phyloP scores from a whole-genome alignment of 1,140 invertebrate species.

The Pectinophora gossypiella region DNA sequence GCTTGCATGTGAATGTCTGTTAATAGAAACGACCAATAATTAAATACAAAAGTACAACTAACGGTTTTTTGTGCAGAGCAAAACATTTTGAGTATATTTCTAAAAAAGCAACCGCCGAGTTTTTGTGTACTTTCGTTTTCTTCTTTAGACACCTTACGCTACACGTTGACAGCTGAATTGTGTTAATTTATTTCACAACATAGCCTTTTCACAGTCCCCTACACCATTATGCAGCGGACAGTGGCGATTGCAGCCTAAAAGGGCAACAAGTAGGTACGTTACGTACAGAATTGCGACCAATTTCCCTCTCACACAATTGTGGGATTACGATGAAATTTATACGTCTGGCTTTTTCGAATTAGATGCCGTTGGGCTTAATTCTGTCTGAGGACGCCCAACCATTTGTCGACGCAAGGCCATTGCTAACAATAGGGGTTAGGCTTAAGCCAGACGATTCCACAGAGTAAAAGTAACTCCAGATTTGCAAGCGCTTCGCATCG shows the following conservation, averaged over 20 bases:
- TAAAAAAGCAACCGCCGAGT: too few relatives aligned
- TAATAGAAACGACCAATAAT: too few relatives aligned
- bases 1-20: too few relatives aligned
- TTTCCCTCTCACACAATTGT: slow-evolving; percentile 60
- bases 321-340: slow-evolving; percentile 69
- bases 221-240: slow-evolving; percentile 43
- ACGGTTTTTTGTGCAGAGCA: too few relatives aligned
- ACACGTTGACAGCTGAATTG: too few relatives aligned
- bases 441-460: background rate
- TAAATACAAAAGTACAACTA: too few relatives aligned
- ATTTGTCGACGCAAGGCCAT: slow-evolving; percentile 25
- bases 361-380: slow-evolving; percentile 51
- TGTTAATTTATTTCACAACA: slow-evolving; percentile 6
- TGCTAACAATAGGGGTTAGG: background rate
- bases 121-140: too few relatives aligned
- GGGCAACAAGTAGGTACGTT: slow-evolving; percentile 48
- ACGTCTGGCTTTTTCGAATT: slow-evolving; percentile 72
- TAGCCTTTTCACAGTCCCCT: slow-evolving; percentile 27
- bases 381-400: slow-evolving; percentile 41
- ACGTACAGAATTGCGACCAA: slow-evolving; percentile 51
- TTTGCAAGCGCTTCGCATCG: background rate
- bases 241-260: slow-evolving; percentile 47
- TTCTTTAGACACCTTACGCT: too few relatives aligned
- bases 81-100: too few relatives aligned
- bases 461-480: background rate